Conservation (phyloP, 2,888 invertebrate genomes). For the Halictus ligatus region DNA sequence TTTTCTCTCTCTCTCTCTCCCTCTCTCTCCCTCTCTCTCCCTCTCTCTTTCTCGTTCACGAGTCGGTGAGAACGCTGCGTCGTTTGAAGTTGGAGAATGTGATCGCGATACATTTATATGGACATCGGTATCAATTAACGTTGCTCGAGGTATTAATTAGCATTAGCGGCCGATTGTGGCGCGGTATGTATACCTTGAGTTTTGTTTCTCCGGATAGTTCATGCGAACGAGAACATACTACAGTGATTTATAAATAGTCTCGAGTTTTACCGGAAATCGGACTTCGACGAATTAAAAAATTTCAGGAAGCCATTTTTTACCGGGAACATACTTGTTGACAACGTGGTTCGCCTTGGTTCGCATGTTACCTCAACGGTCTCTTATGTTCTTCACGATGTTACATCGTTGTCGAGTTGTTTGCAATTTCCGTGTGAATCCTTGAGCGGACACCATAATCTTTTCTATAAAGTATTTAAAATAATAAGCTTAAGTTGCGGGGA, state of each 20-base stretch:
- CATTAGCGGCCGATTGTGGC: conserved; percentile 28
- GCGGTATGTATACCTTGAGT: conserved; percentile 8
- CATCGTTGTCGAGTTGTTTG: neutral
- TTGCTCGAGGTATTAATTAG: conserved; percentile 53
- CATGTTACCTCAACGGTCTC: neutral
- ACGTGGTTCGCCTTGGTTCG: neutral
- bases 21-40: neutral
- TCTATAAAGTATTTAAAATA: neutral
- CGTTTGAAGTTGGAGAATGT: conserved; percentile 47
- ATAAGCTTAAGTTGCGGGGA: neutral
- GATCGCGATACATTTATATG: conserved; percentile 51
- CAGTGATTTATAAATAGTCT: neutral
- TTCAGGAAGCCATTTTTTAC: neutral
- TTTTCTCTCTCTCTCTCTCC: conserved; percentile 12
- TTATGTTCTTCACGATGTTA: neutral
- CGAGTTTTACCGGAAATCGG: neutral
- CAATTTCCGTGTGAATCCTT: neutral
- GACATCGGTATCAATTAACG: conserved; percentile 58
- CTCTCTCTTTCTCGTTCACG: neutral
- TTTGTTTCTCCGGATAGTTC: neutral
- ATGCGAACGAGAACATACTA: neutral
- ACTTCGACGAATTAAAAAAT: neutral
- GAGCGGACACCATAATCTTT: neutral
- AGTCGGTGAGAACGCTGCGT: conserved; percentile 14
- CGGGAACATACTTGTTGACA: neutral